Evolutionary conservation across 2,113 vertebrate species (phyloP), one percentile per base, ranked within the genome.

Genomic region (Loxodonta africana): DNA sequence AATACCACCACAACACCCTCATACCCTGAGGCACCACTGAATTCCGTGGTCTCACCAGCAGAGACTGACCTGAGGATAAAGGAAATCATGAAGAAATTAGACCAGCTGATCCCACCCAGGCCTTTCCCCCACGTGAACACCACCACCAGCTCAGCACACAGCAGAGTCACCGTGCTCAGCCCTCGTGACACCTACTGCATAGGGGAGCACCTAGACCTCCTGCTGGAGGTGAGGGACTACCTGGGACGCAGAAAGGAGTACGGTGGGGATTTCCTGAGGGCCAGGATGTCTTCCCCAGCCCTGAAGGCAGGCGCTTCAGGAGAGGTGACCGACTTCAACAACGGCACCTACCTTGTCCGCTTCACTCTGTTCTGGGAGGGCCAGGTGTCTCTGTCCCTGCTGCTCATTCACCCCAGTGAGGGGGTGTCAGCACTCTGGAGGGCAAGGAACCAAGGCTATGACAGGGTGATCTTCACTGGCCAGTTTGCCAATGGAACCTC

Each of bases 371-470:
- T 96, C 80, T 97, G 96, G 96, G 97, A 95, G 67, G 98, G 95
- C 26, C 78, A 76, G 8, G 93, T 97, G 62, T 76, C 60, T 33
- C 86, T 95, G 51, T 97, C 98, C 57, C 25, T 98, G 87, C 37
- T 97, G 53, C 93, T 98, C n/a, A 95, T 97, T 80, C 97, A 97
- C 80, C 90, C 97, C 88, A 97, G 95, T 8, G 97, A 98, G 88
- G 96, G 91, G 0, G 88, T 81, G 5, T 96, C 93, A 0, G 96
- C 94, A 11, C 76, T 98, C 65, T 98, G 95, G 97, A 73, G 85
- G 33, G 94, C 87, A 6, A 97, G 96, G 83, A 95, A 97, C 46
- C 90, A 95, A 76, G 97, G 90, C 53, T 96, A 90, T 1, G 51
- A 90, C 23, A 96, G 91, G 62, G 83, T 98, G 28, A 97, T 87